These are phyloP conservation scores for Sthenelais limicola DNA, from an alignment of 2,888 invertebrate genomes.

Conservation along the genomic window DNA sequence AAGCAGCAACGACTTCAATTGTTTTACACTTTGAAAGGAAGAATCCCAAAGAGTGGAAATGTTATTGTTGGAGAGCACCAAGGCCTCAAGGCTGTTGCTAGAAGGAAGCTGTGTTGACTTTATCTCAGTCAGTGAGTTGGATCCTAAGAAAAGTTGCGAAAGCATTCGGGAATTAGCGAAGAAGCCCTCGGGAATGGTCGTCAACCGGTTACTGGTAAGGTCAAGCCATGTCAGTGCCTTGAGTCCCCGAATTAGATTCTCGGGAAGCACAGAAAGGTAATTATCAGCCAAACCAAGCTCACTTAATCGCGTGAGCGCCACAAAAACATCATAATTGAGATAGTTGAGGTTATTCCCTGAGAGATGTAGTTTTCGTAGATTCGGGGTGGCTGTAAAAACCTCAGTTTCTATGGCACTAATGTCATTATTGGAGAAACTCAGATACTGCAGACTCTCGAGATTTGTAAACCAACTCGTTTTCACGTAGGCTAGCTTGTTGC, in stretches of 20 bases:
- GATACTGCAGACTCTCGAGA: not conserved
- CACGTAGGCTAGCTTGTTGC: not conserved
- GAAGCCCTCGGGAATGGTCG: not conserved
- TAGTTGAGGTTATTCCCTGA: slow-evolving; percentile 10
- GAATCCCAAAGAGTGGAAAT: not conserved
- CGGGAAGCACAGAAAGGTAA: not conserved
- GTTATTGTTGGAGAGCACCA: slow-evolving; percentile 24
- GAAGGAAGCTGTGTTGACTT: not conserved
- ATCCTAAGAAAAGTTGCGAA: not conserved
- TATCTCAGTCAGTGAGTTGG: slow-evolving; percentile 1
- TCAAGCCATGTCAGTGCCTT: not conserved
- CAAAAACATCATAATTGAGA: not conserved
- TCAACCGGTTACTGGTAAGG: not conserved
- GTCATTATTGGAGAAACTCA: not conserved
- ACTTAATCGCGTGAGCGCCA: not conserved
- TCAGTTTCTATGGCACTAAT: not conserved
- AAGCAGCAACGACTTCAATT: not conserved
- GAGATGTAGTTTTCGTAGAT: not conserved
- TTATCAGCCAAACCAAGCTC: not conserved
- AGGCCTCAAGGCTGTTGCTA: not conserved
- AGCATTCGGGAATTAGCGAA: not conserved
- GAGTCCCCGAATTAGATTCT: not conserved
- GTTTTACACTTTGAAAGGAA: not conserved
- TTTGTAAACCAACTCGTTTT: slow-evolving; percentile 2
- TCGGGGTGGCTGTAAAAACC: not conserved